Evolutionary conservation across 2,113 vertebrate species (phyloP).

Genomic region (Chaetodon auriga): DNA sequence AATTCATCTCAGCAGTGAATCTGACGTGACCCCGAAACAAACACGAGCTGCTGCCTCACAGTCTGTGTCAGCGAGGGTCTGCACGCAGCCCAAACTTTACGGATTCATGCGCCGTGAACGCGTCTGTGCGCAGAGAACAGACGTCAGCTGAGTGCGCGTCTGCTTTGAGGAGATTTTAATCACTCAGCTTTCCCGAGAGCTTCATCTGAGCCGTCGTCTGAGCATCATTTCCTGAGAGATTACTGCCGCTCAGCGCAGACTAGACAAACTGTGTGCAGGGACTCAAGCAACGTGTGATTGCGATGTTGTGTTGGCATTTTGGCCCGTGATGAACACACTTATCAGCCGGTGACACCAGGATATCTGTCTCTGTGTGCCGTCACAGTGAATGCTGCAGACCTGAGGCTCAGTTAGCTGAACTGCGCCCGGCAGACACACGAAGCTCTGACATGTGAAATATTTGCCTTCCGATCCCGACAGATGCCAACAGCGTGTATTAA

Average conservation of each 20-base stretch:
- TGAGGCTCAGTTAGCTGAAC: background rate
- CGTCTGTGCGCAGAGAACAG: no score
- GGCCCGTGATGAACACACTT: background rate
- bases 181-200: background rate
- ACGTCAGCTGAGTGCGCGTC: no score
- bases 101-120: no score
- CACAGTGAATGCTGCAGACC: background rate
- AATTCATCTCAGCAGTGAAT: no score
- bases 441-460: background rate
- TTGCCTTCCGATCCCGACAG: background rate
- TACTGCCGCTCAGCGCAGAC: background rate
- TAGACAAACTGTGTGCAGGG: background rate
- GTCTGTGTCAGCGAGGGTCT: no score
- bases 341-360: background rate
- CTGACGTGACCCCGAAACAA: no score
- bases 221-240: background rate
- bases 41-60: no score
- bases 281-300: background rate
- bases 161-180: background rate
- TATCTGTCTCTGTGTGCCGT: background rate
- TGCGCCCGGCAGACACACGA: background rate
- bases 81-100: no score
- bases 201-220: background rate
- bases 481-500: background rate
- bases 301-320: background rate